phyloP scores from a whole-genome alignment of 2,888 invertebrate genomes.

The Laspeyria flexula region DNA sequence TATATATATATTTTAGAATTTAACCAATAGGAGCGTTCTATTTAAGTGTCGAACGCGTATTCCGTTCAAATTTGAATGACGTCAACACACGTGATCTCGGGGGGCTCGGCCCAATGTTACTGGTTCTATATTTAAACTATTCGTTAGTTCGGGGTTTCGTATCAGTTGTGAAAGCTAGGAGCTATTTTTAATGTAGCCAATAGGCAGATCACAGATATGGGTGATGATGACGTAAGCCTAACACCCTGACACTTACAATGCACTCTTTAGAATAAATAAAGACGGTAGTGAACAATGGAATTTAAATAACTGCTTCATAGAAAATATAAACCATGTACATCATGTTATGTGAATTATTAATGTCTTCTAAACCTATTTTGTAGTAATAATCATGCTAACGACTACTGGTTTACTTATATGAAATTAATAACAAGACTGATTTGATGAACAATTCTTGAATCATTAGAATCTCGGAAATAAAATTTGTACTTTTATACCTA shows the following conservation, averaged over 20 bases:
- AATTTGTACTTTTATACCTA: too few species aligned
- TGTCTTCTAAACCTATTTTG: background rate
- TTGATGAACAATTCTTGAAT: too few species aligned
- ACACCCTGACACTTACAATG: background rate
- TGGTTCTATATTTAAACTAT: conserved; percentile 31
- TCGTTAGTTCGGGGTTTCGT: conserved; percentile 22
- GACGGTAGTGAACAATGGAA: background rate
- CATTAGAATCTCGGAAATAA: too few species aligned
- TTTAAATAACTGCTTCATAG: background rate
- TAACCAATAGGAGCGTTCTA: conserved; percentile 41
- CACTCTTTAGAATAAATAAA: background rate
- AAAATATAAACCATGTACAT: too few species aligned
- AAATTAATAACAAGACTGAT: too few species aligned
- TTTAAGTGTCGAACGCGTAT: conserved; percentile 43
- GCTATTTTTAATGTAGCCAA: conserved; percentile 34
- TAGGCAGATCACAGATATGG: too few species aligned
- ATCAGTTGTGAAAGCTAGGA: conserved; percentile 41
- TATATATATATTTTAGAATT: conserved; percentile 41
- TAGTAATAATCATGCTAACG: too few species aligned
- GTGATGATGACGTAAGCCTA: conserved; percentile 2
- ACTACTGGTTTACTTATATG: too few species aligned
- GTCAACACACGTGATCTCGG: conserved; percentile 50
- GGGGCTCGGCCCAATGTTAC: conserved; percentile 57
- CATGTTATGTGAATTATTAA: background rate
- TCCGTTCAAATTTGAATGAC: conserved; percentile 48